Percentiles rank a stretch among this genome's conserved stretches.
Evolutionary conservation across 2,113 vertebrate species (phyloP).

Genomic region (Microcebus jonahi): DNA sequence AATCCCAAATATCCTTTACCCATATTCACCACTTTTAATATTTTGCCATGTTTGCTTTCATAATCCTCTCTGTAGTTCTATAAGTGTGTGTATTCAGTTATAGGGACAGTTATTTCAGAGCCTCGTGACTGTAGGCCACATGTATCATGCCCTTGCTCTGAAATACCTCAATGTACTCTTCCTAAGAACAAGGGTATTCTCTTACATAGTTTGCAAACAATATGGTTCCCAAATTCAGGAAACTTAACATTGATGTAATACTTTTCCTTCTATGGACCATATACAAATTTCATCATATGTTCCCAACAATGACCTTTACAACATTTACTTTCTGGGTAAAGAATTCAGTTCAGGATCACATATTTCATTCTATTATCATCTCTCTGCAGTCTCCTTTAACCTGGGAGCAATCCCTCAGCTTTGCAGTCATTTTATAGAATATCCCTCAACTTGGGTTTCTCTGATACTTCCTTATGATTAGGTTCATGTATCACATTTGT

Average conservation of each 20-base stretch:
- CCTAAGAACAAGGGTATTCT: not conserved
- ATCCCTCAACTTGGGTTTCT: not conserved
- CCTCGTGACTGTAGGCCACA: not conserved
- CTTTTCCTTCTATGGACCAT: not conserved
- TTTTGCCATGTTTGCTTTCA: not conserved
- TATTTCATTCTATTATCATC: not conserved
- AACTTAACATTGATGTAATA: not conserved
- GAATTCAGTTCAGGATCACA: not conserved
- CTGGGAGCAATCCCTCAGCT: not conserved
- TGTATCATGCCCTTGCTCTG: not conserved
- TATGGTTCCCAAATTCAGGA: conserved; percentile 11
- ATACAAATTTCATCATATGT: conserved; percentile 14
- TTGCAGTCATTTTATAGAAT: conserved; percentile 1
- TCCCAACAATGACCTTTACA: not conserved
- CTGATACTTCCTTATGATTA: not conserved
- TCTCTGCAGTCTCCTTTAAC: not conserved
- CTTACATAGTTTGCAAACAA: not conserved
- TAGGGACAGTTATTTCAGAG: not conserved
- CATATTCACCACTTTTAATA: not conserved
- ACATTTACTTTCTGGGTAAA: not conserved
- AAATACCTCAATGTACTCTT: not conserved
- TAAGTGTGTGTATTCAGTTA: not conserved
- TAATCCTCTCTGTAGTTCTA: not conserved
- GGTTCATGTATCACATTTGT: not conserved
- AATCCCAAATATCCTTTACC: not conserved